Base-by-base conservation (phyloP, 2,888 invertebrate genomes). In the Drosophila merina region DNA sequence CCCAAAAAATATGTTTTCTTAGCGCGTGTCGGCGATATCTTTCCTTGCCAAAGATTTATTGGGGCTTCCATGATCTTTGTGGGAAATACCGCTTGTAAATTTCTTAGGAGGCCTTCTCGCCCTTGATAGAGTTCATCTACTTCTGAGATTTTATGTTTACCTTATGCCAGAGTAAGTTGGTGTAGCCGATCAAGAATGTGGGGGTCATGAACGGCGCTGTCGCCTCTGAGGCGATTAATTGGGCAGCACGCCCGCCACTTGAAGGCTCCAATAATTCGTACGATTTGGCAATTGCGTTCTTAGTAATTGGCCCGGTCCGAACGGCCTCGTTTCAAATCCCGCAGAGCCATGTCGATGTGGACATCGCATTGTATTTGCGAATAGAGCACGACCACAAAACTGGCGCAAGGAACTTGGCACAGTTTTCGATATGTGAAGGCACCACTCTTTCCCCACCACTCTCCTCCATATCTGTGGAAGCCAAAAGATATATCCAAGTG, bases 371-470 rank as follows among this genome's bases (percentile, higher is more conserved):
- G 85, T 63, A 67, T 71, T 59, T 58, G 14, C 40, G 40, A 42
- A 42, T 42, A 12, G 40, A 40, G 38, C 42, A 42, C 42, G 42
- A 57, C 57, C 42, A 44, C 10, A 72, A 77, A 81, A 77, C 80
- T 77, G 76, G 85, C 72, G 79, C 85, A 80, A 86, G 85, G 85
- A 88, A 84, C 84, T 84, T 84, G 87, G 84, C 84, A 88, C 88
- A 81, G 85, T 81, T 86, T 72, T 67, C 77, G 73, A 76, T 20
- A 20, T 75, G 76, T 73, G 66, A 75, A 75, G 72, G 25, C 26
- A 14, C 28, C 28, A 3, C 59, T 25, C 36, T 20, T 48, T 54
- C 30, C 38, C 51, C 51, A n/a, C 28, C 31, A 12, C 55, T 20
- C 50, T 30, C n/a, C 9, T 25, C 20, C n/a, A n/a, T 10, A 4